Evolutionary conservation across 2,888 invertebrate species (phyloP), one percentile per base, ranked within the genome.

Genomic region (Synergus umbraculus): DNA sequence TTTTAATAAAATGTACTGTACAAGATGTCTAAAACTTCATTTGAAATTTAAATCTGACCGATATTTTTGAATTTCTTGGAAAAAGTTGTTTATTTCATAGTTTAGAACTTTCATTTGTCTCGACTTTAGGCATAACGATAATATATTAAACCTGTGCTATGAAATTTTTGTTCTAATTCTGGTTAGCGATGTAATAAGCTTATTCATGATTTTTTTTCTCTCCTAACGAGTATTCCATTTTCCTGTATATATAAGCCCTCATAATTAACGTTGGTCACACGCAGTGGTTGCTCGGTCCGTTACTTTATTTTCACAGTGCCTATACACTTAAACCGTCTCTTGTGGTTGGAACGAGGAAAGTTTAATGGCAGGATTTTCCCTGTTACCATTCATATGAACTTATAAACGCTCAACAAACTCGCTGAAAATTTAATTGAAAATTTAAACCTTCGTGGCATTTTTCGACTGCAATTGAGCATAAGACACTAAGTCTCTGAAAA

Each of bases 371-470:
- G n/a, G 15, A 15, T 73, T 49, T 73, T 73, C 29, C 49, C 37
- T 5, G 49, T n/a, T 43, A 73, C 8, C 37, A 37, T 49, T 73
- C 37, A 46, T 73, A 49, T 37, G 54, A 73, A 73, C 49, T 69
- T 49, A 49, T 73, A 73, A 73, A 49, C 15, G n/a, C 54, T 73
- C 54, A 54, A 37, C n/a, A 73, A 73, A 73, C 37, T 29, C 54
- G n/a, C 29, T 37, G n/a, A 15, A 37, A 73, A 49, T 37, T n/a
- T 73, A 29, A 73, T 54, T 73, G 41, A 49, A 73, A 49, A 15
- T 15, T n/a, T 54, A 73, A 49, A 37, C 29, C 29, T 37, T 37
- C 37, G 4, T 37, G 37, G 4, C 37, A 37, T 37, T 37, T 37
- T 37, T 37, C 37, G 4, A 37, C 37, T 43, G 18, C 66, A 37